A percentile compares a stretch with the other conserved stretches of the same genome.
Conservation (phyloP, 2,113 vertebrate species). For the Orthonyx spaldingii region DNA sequence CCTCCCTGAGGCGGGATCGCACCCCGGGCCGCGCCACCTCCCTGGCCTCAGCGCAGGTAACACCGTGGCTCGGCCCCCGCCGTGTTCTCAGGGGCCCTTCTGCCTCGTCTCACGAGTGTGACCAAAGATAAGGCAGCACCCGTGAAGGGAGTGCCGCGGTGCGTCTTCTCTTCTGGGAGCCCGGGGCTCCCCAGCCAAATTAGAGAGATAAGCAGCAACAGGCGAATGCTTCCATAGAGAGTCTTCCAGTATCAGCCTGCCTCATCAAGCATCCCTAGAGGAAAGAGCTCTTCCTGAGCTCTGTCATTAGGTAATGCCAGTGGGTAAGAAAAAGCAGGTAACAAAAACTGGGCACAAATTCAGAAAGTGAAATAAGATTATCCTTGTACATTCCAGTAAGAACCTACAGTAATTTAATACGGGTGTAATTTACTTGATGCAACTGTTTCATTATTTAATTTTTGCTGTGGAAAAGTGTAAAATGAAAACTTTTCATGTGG, state of each 20-base stretch:
- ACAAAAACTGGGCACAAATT: not conserved
- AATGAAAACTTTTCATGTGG: not conserved
- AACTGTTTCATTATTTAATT: not conserved
- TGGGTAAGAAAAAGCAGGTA: not conserved
- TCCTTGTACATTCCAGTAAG: not conserved
- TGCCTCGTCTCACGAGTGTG: not conserved
- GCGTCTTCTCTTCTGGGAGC: accelerated
- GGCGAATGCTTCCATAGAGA: accelerated
- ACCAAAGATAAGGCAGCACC: not conserved
- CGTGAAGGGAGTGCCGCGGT: not conserved
- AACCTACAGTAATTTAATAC: not conserved
- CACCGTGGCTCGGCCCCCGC: not conserved
- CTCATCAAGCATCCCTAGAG: not conserved
- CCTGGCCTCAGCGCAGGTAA: not conserved
- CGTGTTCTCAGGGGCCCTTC: not conserved
- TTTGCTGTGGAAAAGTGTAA: not conserved
- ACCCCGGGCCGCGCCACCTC: too few species aligned
- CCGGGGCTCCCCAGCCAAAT: not conserved
- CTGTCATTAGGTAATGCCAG: not conserved
- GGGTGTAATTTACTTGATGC: not conserved
- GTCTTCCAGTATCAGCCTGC: not conserved
- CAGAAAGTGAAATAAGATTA: not conserved
- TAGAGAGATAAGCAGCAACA: not conserved
- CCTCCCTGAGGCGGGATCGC: not conserved
- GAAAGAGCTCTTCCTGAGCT: not conserved